phyloP scores from a whole-genome alignment of 2,888 invertebrate species.

The Helleia helle region DNA sequence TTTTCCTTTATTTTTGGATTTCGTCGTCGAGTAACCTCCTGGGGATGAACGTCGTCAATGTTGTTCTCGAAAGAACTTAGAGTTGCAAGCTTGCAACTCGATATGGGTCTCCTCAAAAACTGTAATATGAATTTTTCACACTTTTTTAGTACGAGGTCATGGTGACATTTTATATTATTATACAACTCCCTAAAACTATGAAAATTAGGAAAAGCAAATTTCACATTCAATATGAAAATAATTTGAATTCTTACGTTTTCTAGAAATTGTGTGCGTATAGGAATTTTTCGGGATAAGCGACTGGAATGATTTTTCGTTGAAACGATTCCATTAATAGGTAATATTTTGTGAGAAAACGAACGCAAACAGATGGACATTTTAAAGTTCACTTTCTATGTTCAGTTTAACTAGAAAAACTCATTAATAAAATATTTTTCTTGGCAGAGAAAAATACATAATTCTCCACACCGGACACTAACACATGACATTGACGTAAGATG shows the following conservation, averaged over 20 bases:
- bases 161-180: too few species aligned
- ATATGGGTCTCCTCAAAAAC: constrained; percentile 56
- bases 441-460: constrained; percentile 3
- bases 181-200: too few species aligned
- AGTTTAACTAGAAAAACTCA: constrained; percentile 32
- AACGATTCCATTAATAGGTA: constrained; percentile 67
- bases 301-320: constrained; percentile 67
- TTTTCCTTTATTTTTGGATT: constrained; percentile 16
- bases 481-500: too few species aligned
- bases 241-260: constrained; percentile 60
- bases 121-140: constrained; percentile 31
- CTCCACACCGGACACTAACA: constrained; percentile 6
- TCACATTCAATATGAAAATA: not conserved
- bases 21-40: constrained; percentile 29
- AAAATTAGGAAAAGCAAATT: too few species aligned
- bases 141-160: constrained; percentile 47
- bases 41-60: constrained; percentile 41
- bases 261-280: constrained; percentile 59
- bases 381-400: constrained; percentile 28
- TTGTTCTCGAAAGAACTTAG: constrained; percentile 37
- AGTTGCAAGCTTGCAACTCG: constrained; percentile 48
- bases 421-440: constrained; percentile 30
- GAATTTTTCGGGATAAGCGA: constrained; percentile 66
- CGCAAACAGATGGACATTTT: constrained; percentile 75
- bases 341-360: constrained; percentile 69